These are phyloP conservation scores for Frankliniella intonsa DNA, from an alignment of 2,888 invertebrate genomes.

Conservation along the genomic window DNA sequence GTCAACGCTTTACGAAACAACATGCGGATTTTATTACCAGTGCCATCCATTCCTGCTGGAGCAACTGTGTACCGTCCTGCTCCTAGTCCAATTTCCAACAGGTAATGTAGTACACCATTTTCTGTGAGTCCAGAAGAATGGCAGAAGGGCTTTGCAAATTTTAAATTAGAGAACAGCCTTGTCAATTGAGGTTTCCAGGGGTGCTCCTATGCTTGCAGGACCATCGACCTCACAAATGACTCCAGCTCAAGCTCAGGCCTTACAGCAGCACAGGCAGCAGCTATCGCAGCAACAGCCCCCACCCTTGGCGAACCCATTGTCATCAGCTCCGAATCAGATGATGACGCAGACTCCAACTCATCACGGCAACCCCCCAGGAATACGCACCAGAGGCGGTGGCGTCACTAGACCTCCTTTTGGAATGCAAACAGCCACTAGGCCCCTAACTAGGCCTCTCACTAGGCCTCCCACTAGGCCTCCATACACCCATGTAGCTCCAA, in stretches of 20 bases:
- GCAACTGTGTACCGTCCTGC: background rate
- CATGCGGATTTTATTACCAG: background rate
- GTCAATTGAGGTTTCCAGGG: background rate
- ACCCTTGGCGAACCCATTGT: background rate
- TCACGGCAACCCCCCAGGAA: background rate
- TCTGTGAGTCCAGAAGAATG: too few relatives aligned
- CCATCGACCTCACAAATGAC: background rate
- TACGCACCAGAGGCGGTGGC: background rate
- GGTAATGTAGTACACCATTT: background rate
- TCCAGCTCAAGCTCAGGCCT: background rate
- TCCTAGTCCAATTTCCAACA: background rate
- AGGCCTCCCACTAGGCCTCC: background rate
- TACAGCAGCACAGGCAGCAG: background rate
- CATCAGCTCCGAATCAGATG: slow-evolving; percentile 10
- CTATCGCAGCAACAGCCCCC: background rate
- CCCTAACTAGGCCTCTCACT: background rate
- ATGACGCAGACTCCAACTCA: background rate
- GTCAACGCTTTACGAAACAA: background rate
- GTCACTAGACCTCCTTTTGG: background rate
- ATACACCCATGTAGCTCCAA: too few relatives aligned
- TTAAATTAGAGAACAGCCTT: slow-evolving; percentile 47
- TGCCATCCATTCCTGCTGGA: background rate
- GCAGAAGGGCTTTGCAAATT: too few relatives aligned
- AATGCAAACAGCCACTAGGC: background rate
- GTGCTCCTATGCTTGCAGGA: background rate